Percentiles rank a stretch among this genome's conserved stretches.
Conservation (phyloP, 92 coral and sea anemone species). For the Actinernus sp. region DNA sequence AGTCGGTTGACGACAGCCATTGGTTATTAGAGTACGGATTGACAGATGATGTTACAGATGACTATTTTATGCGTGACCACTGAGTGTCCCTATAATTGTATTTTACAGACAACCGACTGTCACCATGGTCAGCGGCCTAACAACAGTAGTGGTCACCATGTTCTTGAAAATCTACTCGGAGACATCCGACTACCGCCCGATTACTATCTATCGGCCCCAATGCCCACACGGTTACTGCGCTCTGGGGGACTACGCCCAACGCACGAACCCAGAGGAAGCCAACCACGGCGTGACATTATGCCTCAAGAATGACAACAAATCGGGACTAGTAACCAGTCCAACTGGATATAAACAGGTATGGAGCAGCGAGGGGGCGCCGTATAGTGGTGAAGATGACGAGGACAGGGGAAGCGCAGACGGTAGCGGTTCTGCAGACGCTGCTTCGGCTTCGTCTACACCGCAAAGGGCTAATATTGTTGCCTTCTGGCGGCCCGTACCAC, state of each 20-base stretch:
- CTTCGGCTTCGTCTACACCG: neutral
- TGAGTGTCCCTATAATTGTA: too few relatives aligned
- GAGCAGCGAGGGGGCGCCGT: slow-evolving; percentile 52
- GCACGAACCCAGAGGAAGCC: slow-evolving; percentile 44
- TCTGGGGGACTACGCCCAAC: slow-evolving; percentile 88
- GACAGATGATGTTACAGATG: too few relatives aligned
- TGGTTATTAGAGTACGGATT: too few relatives aligned
- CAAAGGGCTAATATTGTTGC: slow-evolving; percentile 29
- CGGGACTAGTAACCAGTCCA: slow-evolving; percentile 40
- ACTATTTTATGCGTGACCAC: too few relatives aligned
- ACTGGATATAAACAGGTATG: slow-evolving; percentile 66
- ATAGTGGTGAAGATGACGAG: slow-evolving; percentile 35
- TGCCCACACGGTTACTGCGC: slow-evolving; percentile 86
- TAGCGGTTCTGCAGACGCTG: slow-evolving; percentile 44
- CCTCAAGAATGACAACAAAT: slow-evolving; percentile 20
- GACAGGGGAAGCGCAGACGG: slow-evolving; percentile 36
- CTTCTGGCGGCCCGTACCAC: slow-evolving; percentile 76
- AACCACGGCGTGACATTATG: slow-evolving; percentile 79
- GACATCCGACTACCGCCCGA: slow-evolving; percentile 40
- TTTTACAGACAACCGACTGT: neutral
- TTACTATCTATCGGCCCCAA: slow-evolving; percentile 78
- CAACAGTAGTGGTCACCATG: slow-evolving; percentile 55
- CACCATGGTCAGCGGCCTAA: slow-evolving; percentile 48
- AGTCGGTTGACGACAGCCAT: too few relatives aligned
- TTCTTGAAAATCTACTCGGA: slow-evolving; percentile 69